Evolutionary conservation across 2,113 vertebrate species (phyloP), one percentile per base, ranked within the genome.

Genomic region (Apistogramma diplotaenia): DNA sequence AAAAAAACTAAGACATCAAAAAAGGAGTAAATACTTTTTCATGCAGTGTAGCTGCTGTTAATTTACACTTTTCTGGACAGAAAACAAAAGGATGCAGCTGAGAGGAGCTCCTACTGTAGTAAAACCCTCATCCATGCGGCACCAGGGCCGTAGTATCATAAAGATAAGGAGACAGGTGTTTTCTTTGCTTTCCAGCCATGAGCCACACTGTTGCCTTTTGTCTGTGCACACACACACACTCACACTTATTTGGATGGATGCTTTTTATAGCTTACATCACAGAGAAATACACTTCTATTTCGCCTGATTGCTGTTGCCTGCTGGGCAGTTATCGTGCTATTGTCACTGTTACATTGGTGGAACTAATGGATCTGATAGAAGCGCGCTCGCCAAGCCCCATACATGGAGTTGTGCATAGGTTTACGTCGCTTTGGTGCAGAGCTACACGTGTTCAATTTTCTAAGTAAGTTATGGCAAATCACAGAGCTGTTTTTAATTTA

Each of bases 261-360:
- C 85, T 67, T 87, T 94, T 95, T 92, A 94, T 87, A 55, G 81
- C 80, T 81, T 76, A 72, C 78, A 82, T 88, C 89, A 91, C 83
- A 86, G 82, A 92, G 91, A 95, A 91, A 91, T 90, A 94, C 89
- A 89, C 77, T 91, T 86, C 84, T 87, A 87, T 94, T 93, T 90
- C 58, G 15, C 62, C 76, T 92, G 87, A 91, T 90, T 92, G 91
- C 73, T 88, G 89, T 85, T 89, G 83, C 87, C 90, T 89, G 78
- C 90, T 79, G 87, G 85, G 88, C 90, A 87, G 88, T 84, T 91
- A 91, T 91, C 87, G 81, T 74, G 60, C 88, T 83, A 83, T 93
- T 94, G 90, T 93, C 86, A 81, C 62, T 84, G 90, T 83, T 90
- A 81, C 78, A 89, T 87, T 86, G 92, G 88, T 92, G 88, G 79